Conservation (phyloP, 2,888 invertebrate genomes). For the Molanna angustata region DNA sequence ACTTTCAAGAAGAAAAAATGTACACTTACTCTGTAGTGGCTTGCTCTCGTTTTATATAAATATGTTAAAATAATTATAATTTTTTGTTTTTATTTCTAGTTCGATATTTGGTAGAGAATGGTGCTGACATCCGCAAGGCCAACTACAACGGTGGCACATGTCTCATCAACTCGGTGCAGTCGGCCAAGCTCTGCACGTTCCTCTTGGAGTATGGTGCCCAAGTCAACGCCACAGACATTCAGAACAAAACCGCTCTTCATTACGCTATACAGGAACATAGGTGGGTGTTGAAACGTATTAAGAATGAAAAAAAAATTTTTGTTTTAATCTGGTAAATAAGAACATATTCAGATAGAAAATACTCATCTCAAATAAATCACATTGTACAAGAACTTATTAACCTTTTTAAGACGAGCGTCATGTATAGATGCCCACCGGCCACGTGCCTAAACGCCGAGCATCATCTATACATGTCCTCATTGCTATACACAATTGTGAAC, state of each 20-base stretch:
- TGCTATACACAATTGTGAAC: too few relatives aligned
- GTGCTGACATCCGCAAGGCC: constrained; percentile 79
- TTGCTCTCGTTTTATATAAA: too few relatives aligned
- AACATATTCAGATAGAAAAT: too few relatives aligned
- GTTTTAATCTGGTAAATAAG: too few relatives aligned
- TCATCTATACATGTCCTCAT: too few relatives aligned
- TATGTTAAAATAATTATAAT: background rate
- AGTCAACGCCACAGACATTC: constrained; percentile 85
- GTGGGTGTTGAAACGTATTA: constrained; percentile 34
- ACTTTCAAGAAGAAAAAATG: too few relatives aligned
- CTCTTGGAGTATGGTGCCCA: constrained; percentile 76
- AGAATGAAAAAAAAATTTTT: background rate
- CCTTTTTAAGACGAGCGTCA: too few relatives aligned
- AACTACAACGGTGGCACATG: constrained; percentile 93
- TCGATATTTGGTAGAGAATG: constrained; percentile 69
- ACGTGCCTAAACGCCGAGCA: too few relatives aligned
- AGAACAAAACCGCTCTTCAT: constrained; percentile 88
- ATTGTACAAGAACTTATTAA: too few relatives aligned
- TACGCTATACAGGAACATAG: constrained; percentile 87
- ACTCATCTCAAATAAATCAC: too few relatives aligned
- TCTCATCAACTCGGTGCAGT: constrained; percentile 90
- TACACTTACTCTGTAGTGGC: too few relatives aligned
- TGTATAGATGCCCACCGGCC: too few relatives aligned
- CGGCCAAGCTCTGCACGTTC: constrained; percentile 74
- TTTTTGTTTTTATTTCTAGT: constrained; percentile 48